Conservation (phyloP, 2,113 vertebrate genomes). For the Illadopsis cleaveri region DNA sequence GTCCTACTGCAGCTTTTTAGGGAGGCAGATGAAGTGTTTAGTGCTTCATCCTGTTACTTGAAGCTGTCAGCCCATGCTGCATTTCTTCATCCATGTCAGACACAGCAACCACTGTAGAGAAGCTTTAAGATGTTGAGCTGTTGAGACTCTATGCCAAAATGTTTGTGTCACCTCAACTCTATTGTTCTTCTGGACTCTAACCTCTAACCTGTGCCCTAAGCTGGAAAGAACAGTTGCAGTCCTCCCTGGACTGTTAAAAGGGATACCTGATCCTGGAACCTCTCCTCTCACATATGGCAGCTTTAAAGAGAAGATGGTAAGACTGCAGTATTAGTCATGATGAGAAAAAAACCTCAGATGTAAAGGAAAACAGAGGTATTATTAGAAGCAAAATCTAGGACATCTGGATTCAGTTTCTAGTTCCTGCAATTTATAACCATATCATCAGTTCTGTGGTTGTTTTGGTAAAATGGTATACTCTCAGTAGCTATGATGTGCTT, state of each 20-base stretch:
- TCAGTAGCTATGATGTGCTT: background rate
- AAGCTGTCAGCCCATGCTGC: background rate
- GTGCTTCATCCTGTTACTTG: background rate
- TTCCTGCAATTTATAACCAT: background rate
- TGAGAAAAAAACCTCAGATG: background rate
- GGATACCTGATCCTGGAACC: background rate
- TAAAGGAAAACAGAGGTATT: background rate
- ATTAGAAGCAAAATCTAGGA: background rate
- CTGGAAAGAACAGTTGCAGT: background rate
- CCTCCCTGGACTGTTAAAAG: background rate
- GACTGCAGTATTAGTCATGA: background rate
- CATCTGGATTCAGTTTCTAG: background rate
- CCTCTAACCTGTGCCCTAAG: background rate
- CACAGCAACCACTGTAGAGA: background rate
- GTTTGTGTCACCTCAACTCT: background rate
- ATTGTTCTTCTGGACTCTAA: background rate
- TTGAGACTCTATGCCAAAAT: background rate
- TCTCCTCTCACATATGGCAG: background rate
- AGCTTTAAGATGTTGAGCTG: background rate
- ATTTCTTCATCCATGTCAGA: background rate
- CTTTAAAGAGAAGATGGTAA: background rate
- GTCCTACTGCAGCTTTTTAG: background rate
- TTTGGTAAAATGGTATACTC: background rate
- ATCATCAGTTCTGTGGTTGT: background rate
- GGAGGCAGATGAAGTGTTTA: background rate